These are phyloP conservation scores for Ceratosolen fusciceps DNA, from an alignment of 1,140 invertebrate species.

Conservation along the genomic window DNA sequence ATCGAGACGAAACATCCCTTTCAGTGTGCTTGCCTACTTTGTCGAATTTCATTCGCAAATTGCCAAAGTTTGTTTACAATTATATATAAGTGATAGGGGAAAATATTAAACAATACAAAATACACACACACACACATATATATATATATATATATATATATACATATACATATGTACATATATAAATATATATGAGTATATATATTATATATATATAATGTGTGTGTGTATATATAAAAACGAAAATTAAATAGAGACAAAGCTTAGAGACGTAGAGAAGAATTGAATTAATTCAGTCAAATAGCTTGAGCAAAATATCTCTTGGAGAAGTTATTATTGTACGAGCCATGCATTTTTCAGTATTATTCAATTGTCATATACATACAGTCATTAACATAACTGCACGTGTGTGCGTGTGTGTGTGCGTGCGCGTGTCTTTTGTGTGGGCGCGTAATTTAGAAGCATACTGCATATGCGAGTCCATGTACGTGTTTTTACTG, in stretches of 20 bases:
- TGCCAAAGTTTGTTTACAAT: constrained; percentile 54
- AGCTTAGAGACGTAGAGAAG: constrained; percentile 9
- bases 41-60: constrained; percentile 57
- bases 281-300: constrained; percentile 21
- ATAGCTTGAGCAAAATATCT: constrained; percentile 11
- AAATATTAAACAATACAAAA: neutral
- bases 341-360: constrained; percentile 34
- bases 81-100: constrained; percentile 22
- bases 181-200: no score
- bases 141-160: neutral
- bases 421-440: no score
- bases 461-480: constrained; percentile 20
- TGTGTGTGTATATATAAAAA: neutral
- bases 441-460: no score
- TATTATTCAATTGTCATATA: constrained; percentile 7
- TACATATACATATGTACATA: no score
- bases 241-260: neutral
- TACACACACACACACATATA: no score
- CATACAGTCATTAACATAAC: no score
- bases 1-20: constrained; percentile 57
- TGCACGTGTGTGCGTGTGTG: no score
- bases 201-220: no score
- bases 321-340: constrained; percentile 21
- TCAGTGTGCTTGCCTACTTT: constrained; percentile 50
- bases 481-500: constrained; percentile 18